phyloP scores from a whole-genome alignment of 2,113 vertebrate genomes.

The Entosphenus tridentatus region DNA sequence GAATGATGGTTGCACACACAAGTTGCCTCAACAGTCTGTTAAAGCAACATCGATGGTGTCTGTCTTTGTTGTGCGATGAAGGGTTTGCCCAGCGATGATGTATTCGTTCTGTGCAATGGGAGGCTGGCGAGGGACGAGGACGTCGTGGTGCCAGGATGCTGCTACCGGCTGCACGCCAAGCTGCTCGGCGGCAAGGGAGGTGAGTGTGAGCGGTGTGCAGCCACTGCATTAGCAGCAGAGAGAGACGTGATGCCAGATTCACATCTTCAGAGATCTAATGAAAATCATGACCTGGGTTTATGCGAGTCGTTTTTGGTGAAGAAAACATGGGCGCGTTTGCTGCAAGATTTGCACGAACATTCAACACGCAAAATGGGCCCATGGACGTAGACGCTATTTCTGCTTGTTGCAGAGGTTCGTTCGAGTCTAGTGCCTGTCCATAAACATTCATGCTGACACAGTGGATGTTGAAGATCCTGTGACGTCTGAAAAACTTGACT shows the following conservation, averaged over 20 bases:
- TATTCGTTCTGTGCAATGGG: constrained; percentile 47
- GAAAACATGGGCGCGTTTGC: neutral
- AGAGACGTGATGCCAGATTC: neutral
- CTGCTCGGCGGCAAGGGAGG: constrained; percentile 81
- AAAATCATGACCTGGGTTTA: neutral
- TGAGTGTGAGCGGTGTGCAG: constrained; percentile 14
- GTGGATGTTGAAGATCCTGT: neutral
- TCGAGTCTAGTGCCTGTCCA: too few relatives aligned
- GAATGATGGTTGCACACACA: too few relatives aligned
- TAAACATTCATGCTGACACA: neutral
- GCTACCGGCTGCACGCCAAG: constrained; percentile 56
- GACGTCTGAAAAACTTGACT: neutral
- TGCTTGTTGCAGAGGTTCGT: too few relatives aligned
- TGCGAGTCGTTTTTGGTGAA: neutral
- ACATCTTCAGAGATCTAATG: neutral
- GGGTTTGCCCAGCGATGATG: constrained; percentile 24
- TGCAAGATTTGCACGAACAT: neutral
- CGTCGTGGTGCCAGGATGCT: constrained; percentile 25
- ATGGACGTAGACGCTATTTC: neutral
- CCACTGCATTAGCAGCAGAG: neutral
- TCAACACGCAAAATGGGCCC: neutral
- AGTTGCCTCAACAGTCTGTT: too few relatives aligned
- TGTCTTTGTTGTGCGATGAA: constrained; percentile 12
- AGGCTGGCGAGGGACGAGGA: constrained; percentile 15
- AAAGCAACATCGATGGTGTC: too few relatives aligned